Percentiles rank a stretch among this genome's conserved stretches.
These are phyloP conservation scores for Andrena trimmerana DNA, from an alignment of 2,888 invertebrate genomes.

Conservation along the genomic window DNA sequence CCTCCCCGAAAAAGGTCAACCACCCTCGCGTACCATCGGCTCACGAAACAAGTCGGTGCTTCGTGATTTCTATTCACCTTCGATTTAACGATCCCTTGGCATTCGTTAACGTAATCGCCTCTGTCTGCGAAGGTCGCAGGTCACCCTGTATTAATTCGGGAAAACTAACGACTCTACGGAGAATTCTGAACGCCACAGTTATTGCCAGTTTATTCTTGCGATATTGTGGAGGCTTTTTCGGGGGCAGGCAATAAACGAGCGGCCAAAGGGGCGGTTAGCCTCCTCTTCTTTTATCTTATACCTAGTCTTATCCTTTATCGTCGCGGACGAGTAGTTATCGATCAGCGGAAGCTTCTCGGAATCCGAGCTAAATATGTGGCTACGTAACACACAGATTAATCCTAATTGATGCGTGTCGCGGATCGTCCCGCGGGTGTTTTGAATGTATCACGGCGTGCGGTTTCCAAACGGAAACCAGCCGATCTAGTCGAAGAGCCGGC, in stretches of 20 bases:
- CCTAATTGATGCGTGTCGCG: constrained; percentile 10
- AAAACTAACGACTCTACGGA: constrained; percentile 32
- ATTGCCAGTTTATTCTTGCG: constrained; percentile 53
- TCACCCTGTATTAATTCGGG: constrained; percentile 27
- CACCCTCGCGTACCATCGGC: not conserved
- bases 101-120: constrained; percentile 37
- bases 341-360: too few relatives aligned
- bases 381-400: constrained; percentile 6
- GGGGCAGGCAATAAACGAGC: constrained; percentile 21
- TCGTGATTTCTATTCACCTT: not conserved
- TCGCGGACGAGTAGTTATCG: too few relatives aligned
- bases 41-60: not conserved
- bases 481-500: constrained; percentile 31
- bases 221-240: constrained; percentile 26
- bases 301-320: not conserved
- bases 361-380: too few relatives aligned
- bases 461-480: constrained; percentile 49
- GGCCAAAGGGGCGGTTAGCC: constrained; percentile 7
- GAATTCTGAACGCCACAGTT: constrained; percentile 31
- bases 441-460: constrained; percentile 37
- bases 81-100: not conserved
- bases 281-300: not conserved
- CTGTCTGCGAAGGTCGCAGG: constrained; percentile 1
- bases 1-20: constrained; percentile 2
- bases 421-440: constrained; percentile 14